Percentiles rank a stretch among this genome's conserved stretches.
phyloP scores from a whole-genome alignment of 2,113 vertebrate species.

The Peromyscus leucopus region DNA sequence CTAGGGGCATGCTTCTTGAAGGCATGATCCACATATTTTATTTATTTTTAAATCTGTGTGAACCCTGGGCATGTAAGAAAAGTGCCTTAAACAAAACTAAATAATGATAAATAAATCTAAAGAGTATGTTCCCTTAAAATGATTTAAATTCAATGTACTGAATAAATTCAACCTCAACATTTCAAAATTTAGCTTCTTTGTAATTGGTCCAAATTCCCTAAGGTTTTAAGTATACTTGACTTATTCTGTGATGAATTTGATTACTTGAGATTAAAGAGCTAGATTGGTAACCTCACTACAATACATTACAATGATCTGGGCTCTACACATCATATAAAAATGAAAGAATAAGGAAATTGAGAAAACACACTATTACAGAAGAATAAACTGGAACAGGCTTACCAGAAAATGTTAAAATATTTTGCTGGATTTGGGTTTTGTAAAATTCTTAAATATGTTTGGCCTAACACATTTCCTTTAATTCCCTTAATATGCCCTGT shows the following conservation, averaged over 20 bases:
- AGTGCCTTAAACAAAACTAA: conserved; percentile 23
- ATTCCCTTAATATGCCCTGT: conserved; percentile 84
- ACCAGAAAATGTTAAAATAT: conserved; percentile 79
- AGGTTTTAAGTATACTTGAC: conserved; percentile 56
- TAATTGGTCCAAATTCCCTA: conserved; percentile 45
- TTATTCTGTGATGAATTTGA: conserved; percentile 63
- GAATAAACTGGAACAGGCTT: conserved; percentile 70
- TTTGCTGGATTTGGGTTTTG: conserved; percentile 81
- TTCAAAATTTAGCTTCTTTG: conserved; percentile 47
- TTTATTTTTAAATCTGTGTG: not conserved
- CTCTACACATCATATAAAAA: conserved; percentile 51
- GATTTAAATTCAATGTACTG: conserved; percentile 48
- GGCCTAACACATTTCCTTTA: conserved; percentile 84
- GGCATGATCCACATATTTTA: not conserved
- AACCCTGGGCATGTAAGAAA: not conserved
- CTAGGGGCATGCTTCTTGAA: not conserved
- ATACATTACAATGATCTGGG: conserved; percentile 48
- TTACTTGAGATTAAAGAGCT: conserved; percentile 54
- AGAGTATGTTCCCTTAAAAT: conserved; percentile 19
- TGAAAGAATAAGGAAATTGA: conserved; percentile 57
- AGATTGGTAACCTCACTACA: conserved; percentile 38
- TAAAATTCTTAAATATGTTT: conserved; percentile 82
- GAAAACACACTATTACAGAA: conserved; percentile 61
- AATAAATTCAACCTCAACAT: not conserved
- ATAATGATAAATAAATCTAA: conserved; percentile 43